phyloP scores from a whole-genome alignment of 2,888 invertebrate genomes.

The Nebria brevicollis region DNA sequence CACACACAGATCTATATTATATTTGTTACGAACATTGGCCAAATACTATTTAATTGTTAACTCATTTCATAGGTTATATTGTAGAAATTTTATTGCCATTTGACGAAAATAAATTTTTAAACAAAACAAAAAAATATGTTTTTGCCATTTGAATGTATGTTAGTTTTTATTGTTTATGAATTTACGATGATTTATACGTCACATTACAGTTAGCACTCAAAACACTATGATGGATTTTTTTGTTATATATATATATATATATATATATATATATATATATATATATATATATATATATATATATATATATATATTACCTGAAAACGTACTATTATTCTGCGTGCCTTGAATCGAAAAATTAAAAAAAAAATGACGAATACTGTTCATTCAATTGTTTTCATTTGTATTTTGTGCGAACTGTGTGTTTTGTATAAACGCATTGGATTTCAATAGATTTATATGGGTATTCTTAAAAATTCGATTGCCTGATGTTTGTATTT shows the following conservation, averaged over 20 bases:
- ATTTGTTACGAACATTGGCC: not conserved
- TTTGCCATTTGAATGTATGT: slow-evolving; percentile 11
- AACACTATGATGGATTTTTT: slow-evolving; percentile 28
- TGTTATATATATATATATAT: too few relatives aligned
- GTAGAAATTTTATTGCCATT: slow-evolving; percentile 10
- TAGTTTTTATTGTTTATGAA: slow-evolving; percentile 13
- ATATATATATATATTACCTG: slow-evolving; percentile 32
- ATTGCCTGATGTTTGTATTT: slow-evolving; percentile 47
- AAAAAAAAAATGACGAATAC: not conserved
- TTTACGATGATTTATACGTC: slow-evolving; percentile 37
- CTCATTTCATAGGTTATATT: slow-evolving; percentile 3
- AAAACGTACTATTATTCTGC: slow-evolving; percentile 37
- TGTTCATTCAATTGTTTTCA: slow-evolving; percentile 2
- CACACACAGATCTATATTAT: slow-evolving; percentile 2
- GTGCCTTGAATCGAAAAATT: slow-evolving; percentile 40
- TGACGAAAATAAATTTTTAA: not conserved
- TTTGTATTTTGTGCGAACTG: slow-evolving; percentile 47
- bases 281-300: slow-evolving; percentile 30
- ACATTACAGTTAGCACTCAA: slow-evolving; percentile 41
- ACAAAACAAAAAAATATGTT: not conserved
- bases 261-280: slow-evolving; percentile 24
- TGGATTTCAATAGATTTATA: slow-evolving; percentile 46
- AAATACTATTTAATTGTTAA: slow-evolving; percentile 7
- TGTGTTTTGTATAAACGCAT: slow-evolving; percentile 46
- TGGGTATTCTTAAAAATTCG: slow-evolving; percentile 38